Conservation (phyloP, 2,113 vertebrate species). For the Dipodomys stephensi region DNA sequence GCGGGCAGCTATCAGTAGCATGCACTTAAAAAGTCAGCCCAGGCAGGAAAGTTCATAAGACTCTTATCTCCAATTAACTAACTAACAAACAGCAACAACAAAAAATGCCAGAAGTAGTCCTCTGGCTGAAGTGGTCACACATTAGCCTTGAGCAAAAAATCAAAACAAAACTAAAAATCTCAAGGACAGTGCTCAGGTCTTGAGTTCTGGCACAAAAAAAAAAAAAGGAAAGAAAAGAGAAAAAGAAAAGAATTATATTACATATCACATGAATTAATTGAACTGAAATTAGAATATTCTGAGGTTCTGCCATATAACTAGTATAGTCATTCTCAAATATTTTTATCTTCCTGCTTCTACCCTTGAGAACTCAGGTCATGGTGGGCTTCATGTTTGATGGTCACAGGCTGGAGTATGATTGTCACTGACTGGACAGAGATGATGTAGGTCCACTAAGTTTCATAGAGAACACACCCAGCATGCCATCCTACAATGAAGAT, state of each 20-base stretch:
- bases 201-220: too few relatives aligned
- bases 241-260: too few relatives aligned
- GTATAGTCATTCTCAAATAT: neutral
- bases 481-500: neutral
- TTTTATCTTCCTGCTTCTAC: neutral
- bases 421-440: neutral
- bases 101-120: too few relatives aligned
- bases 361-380: neutral
- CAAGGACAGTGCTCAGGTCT: too few relatives aligned
- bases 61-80: too few relatives aligned
- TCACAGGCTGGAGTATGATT: too few relatives aligned
- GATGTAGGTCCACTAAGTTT: neutral
- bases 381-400: neutral
- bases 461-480: neutral
- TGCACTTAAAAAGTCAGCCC: neutral
- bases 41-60: neutral
- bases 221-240: too few relatives aligned
- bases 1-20: neutral
- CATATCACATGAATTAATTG: too few relatives aligned
- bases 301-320: neutral
- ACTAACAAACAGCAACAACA: too few relatives aligned
- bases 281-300: neutral
- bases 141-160: too few relatives aligned
- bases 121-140: too few relatives aligned
- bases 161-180: too few relatives aligned